Percentiles rank a stretch among this genome's conserved stretches.
Conservation (phyloP, 2,888 invertebrate species). For the Drosophila affinis region DNA sequence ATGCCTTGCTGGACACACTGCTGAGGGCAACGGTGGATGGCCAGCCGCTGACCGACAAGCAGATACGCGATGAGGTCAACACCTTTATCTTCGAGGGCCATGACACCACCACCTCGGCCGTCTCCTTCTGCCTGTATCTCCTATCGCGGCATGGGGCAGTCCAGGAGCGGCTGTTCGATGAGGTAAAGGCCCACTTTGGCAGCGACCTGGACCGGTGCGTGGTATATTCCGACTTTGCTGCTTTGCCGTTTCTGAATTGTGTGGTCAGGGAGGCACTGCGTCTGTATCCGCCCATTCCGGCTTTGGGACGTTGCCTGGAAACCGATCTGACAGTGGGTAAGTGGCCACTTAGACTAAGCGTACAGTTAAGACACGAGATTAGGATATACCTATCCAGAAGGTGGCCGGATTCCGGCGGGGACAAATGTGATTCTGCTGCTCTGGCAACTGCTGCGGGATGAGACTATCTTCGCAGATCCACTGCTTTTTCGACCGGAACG, state of each 20-base stretch:
- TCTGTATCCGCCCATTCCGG: conserved; percentile 87
- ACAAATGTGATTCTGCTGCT: conserved; percentile 78
- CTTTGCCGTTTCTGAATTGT: conserved; percentile 85
- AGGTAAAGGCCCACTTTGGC: conserved; percentile 74
- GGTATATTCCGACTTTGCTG: conserved; percentile 66
- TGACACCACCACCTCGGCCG: conserved; percentile 82
- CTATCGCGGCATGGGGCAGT: conserved; percentile 76
- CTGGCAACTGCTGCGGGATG: conserved; percentile 78
- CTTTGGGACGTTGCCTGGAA: conserved; percentile 86
- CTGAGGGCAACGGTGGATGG: conserved; percentile 86
- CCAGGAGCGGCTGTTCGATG: conserved; percentile 78
- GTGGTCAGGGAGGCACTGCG: conserved; percentile 88
- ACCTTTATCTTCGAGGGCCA: conserved; percentile 89
- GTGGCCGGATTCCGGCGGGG: conserved; percentile 70
- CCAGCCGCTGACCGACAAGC: conserved; percentile 85
- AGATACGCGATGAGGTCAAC: conserved; percentile 88
- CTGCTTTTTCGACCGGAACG: conserved; percentile 80
- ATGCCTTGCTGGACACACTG: conserved; percentile 87
- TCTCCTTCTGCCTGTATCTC: conserved; percentile 78
- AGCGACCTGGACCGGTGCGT: conserved; percentile 57
- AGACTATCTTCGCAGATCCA: conserved; percentile 72
- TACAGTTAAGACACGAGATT: not conserved
- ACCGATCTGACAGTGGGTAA: conserved; percentile 85
- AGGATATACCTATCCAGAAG: conserved; percentile 6
- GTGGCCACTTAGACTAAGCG: not conserved